These are phyloP conservation scores for Malacosoma neustria DNA, from an alignment of 2,888 invertebrate species.

Conservation along the genomic window DNA sequence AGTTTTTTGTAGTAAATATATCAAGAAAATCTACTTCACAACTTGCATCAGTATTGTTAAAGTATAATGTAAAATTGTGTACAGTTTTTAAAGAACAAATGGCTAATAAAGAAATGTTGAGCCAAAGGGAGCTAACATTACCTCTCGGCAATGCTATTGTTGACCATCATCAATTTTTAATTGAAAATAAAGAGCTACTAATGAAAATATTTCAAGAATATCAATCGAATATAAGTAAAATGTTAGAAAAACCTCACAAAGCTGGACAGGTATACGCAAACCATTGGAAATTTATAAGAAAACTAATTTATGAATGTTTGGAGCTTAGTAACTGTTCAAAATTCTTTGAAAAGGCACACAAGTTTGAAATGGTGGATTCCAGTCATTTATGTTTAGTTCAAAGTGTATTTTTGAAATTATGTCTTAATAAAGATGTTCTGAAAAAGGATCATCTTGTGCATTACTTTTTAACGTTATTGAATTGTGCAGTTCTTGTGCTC, in stretches of 20 bases:
- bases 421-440: slow-evolving; percentile 32
- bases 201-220: slow-evolving; percentile 73
- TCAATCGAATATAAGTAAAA: slow-evolving; percentile 76
- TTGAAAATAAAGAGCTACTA: slow-evolving; percentile 60
- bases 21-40: slow-evolving; percentile 73
- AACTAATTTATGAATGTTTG: slow-evolving; percentile 77
- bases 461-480: slow-evolving; percentile 70
- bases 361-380: slow-evolving; percentile 76
- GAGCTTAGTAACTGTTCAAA: slow-evolving; percentile 69
- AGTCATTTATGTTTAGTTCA: slow-evolving; percentile 74
- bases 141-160: slow-evolving; percentile 72
- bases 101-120: slow-evolving; percentile 50
- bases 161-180: slow-evolving; percentile 45
- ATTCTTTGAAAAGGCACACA: slow-evolving; percentile 74
- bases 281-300: slow-evolving; percentile 72
- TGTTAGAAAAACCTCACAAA: slow-evolving; percentile 81
- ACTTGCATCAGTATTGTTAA: slow-evolving; percentile 74
- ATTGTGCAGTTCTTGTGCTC: slow-evolving; percentile 61
- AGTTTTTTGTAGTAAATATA: slow-evolving; percentile 65
- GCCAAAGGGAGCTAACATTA: slow-evolving; percentile 78
- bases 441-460: slow-evolving; percentile 61
- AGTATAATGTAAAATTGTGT: slow-evolving; percentile 62
- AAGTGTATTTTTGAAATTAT: slow-evolving; percentile 69
- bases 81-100: slow-evolving; percentile 61
- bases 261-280: slow-evolving; percentile 78